These are phyloP conservation scores for Geophilus truncorum DNA, from an alignment of 2,888 invertebrate genomes.

Conservation along the genomic window DNA sequence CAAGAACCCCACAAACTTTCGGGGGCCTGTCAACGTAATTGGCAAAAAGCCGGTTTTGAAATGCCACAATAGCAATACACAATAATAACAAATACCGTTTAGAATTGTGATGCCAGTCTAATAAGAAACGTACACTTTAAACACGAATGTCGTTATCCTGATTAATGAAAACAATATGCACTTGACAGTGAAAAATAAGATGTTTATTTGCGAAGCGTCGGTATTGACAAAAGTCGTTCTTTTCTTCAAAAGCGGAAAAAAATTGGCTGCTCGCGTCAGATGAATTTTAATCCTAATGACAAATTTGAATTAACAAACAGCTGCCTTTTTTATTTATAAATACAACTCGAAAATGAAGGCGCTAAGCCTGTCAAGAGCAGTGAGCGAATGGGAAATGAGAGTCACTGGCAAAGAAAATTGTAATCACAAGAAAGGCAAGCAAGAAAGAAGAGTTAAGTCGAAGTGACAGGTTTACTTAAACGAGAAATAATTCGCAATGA, in stretches of 20 bases:
- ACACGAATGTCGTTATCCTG: too few relatives aligned
- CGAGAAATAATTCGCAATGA: not conserved
- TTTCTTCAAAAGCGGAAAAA: not conserved
- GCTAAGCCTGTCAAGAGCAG: conserved; percentile 12
- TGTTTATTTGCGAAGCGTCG: not conserved
- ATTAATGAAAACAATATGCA: not conserved
- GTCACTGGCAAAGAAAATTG: conserved; percentile 10
- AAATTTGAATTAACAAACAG: not conserved
- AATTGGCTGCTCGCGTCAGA: not conserved
- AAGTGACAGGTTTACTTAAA: conserved; percentile 13
- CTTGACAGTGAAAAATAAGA: not conserved
- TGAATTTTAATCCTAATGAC: not conserved
- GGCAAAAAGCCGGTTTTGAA: not conserved
- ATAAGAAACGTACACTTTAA: too few relatives aligned
- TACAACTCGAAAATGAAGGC: not conserved
- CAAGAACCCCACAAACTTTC: not conserved
- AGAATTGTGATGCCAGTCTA: too few relatives aligned
- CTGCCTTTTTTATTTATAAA: not conserved
- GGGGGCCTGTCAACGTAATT: not conserved
- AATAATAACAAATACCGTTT: too few relatives aligned
- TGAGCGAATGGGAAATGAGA: not conserved
- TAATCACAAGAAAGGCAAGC: not conserved
- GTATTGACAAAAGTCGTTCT: not conserved
- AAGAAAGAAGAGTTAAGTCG: conserved; percentile 2
- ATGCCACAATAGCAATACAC: too few relatives aligned